Evolutionary conservation across 2,113 vertebrate genomes (phyloP).

Genomic region (Machaerirhynchus nigripectus): DNA sequence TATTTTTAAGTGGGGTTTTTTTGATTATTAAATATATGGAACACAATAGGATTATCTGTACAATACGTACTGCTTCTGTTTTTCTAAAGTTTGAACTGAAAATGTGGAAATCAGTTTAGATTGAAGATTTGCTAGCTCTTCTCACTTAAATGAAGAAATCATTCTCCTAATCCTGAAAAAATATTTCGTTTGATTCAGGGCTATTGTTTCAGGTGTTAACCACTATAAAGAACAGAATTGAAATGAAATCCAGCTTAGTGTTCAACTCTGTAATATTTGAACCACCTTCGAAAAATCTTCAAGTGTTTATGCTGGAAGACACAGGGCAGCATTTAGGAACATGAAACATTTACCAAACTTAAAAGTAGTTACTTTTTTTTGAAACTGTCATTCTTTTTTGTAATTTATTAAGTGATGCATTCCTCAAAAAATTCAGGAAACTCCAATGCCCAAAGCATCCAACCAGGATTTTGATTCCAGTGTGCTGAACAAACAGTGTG

Average conservation of each 20-base stretch:
- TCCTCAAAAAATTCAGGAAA: not conserved
- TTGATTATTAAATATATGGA: not conserved
- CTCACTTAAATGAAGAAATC: not conserved
- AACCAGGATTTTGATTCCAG: not conserved
- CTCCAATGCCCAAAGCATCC: not conserved
- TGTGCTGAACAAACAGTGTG: not conserved
- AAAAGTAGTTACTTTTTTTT: not conserved
- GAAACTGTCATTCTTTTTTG: not conserved
- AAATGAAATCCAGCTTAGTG: not conserved
- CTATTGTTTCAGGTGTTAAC: not conserved
- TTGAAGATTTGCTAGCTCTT: not conserved
- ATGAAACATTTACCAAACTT: not conserved
- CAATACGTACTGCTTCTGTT: accelerated
- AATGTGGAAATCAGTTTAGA: not conserved
- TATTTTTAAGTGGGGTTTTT: not conserved
- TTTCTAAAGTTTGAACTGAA: not conserved
- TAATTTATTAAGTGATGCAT: not conserved
- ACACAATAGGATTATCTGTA: not conserved
- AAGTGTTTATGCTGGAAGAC: not conserved
- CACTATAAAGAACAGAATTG: not conserved
- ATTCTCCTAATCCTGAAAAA: not conserved
- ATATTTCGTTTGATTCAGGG: not conserved
- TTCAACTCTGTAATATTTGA: not conserved
- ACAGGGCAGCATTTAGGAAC: not conserved
- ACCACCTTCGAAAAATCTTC: not conserved